Evolutionary conservation across 2,888 invertebrate species (phyloP).

Genomic region (Eledona agricola): DNA sequence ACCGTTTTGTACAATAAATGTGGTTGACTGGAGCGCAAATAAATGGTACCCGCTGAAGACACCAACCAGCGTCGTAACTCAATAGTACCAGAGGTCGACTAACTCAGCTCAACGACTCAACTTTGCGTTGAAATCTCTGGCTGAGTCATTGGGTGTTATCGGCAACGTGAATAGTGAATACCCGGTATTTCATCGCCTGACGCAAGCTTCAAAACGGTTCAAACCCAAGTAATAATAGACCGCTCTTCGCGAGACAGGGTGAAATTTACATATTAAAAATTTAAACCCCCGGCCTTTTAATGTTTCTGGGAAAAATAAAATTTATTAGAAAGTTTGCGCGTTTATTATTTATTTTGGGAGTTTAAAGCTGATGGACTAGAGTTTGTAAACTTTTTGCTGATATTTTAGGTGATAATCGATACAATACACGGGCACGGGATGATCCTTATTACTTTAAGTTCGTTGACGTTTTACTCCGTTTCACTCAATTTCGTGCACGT

Average conservation of each 20-base stretch:
- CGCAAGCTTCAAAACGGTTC: conserved; percentile 6
- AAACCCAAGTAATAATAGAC: conserved; percentile 10
- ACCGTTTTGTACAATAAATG: too few species aligned
- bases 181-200: conserved; percentile 2
- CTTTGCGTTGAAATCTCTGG: conserved; percentile 2
- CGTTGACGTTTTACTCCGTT: too few species aligned
- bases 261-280: conserved; percentile 17
- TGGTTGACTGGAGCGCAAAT: too few species aligned
- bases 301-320: conserved; percentile 18
- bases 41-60: too few species aligned
- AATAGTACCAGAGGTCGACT: too few species aligned
- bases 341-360: conserved; percentile 5
- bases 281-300: conserved; percentile 10
- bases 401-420: too few species aligned
- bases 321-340: conserved; percentile 11
- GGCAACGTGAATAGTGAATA: neutral
- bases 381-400: neutral
- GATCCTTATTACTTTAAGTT: too few species aligned
- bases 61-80: too few species aligned
- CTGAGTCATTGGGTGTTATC: conserved; percentile 6
- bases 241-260: conserved; percentile 10
- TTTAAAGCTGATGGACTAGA: conserved; percentile 9
- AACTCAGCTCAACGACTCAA: too few species aligned
- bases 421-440: too few species aligned
- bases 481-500: too few species aligned